Conservation (phyloP, 1,140 invertebrate species). For the Drosophila varians region DNA sequence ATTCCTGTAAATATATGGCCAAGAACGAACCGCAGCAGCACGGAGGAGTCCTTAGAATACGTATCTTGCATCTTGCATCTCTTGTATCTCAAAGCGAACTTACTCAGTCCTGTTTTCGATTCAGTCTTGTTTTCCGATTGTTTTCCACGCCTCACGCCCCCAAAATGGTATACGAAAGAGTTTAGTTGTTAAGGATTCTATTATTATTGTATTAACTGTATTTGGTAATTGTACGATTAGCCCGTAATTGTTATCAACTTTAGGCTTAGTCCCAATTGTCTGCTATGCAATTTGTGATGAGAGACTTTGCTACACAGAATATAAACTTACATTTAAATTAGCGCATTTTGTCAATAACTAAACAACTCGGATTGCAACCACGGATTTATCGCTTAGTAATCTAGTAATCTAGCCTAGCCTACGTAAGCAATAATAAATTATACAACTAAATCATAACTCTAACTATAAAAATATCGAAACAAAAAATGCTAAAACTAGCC, state of each 20-base stretch:
- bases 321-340: slow-evolving; percentile 35
- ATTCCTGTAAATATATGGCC: slow-evolving; percentile 74
- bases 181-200: slow-evolving; percentile 52
- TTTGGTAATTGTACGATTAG: slow-evolving; percentile 30
- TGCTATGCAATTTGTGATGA: slow-evolving; percentile 71
- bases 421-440: slow-evolving; percentile 80
- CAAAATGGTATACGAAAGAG: slow-evolving; percentile 46
- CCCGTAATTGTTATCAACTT: slow-evolving; percentile 64
- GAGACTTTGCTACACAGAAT: slow-evolving; percentile 55
- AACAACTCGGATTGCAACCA: slow-evolving; percentile 34
- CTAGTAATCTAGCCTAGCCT: slow-evolving; percentile 63
- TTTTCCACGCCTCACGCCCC: not conserved
- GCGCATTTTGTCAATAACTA: slow-evolving; percentile 49
- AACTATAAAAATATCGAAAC: slow-evolving; percentile 46
- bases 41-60: slow-evolving; percentile 12
- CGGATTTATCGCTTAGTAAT: slow-evolving; percentile 22
- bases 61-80: slow-evolving; percentile 60
- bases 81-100: slow-evolving; percentile 11
- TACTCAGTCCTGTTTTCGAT: slow-evolving; percentile 8
- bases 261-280: slow-evolving; percentile 51
- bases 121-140: slow-evolving; percentile 13
- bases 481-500: slow-evolving; percentile 39
- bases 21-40: slow-evolving; percentile 73
- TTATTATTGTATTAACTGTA: slow-evolving; percentile 55
- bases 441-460: slow-evolving; percentile 58